Evolutionary conservation across 2,888 invertebrate genomes (phyloP).

Genomic region (Ashinkailepas kermadecensis): DNA sequence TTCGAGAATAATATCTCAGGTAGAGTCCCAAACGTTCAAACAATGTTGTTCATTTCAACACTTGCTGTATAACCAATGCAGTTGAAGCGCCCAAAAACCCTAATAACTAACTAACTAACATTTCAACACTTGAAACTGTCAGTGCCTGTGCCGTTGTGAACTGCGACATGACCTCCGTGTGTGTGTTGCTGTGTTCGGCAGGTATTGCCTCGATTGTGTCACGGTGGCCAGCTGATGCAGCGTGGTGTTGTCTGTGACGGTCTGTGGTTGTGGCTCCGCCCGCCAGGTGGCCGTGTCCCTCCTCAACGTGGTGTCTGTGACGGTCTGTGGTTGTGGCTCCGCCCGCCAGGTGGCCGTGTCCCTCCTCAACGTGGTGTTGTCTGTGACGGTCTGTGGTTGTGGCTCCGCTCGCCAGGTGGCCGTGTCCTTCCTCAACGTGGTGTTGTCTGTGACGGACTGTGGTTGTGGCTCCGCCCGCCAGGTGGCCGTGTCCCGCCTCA

Average conservation of each 20-base stretch:
- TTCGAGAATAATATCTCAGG: too few relatives aligned
- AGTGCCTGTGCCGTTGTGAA: too few relatives aligned
- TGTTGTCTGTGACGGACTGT: background rate
- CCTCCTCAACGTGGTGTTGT: constrained; percentile 58
- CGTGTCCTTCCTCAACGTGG: constrained; percentile 65
- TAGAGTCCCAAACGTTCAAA: too few relatives aligned
- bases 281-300: constrained; percentile 65
- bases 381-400: background rate
- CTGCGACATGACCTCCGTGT: too few relatives aligned
- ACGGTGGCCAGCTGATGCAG: constrained; percentile 23
- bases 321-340: background rate
- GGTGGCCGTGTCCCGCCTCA: constrained; percentile 69
- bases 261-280: background rate
- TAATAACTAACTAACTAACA: too few relatives aligned
- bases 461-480: constrained; percentile 38
- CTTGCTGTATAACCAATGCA: too few relatives aligned
- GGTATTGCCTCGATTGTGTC: background rate
- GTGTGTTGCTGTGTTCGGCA: background rate
- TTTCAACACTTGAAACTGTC: too few relatives aligned
- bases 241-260: too few relatives aligned
- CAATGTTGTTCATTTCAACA: too few relatives aligned
- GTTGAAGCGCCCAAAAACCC: too few relatives aligned
- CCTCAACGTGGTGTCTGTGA: constrained; percentile 49
- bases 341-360: constrained; percentile 60
- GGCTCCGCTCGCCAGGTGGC: constrained; percentile 53